Conservation (phyloP, 64 coral and sea anemone genomes). For the Stylophora pistillata region DNA sequence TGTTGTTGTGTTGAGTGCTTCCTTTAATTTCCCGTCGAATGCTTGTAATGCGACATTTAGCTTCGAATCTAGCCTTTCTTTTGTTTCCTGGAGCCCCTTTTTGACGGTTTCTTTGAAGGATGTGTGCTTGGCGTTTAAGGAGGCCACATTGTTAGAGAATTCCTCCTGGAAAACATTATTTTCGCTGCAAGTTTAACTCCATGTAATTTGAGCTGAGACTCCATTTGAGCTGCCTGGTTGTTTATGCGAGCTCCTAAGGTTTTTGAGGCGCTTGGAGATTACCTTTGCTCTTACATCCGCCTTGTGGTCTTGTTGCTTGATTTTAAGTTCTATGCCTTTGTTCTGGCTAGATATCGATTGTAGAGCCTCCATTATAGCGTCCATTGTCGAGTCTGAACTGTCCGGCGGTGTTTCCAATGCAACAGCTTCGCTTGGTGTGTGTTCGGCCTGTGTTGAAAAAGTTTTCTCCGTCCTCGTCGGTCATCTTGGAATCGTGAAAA, state of each 20-base stretch:
- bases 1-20: too few species aligned
- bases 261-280: background rate
- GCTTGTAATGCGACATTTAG: background rate
- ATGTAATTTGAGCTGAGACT: conserved; percentile 14
- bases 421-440: background rate
- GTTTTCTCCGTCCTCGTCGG: background rate
- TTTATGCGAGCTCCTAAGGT: background rate
- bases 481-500: background rate
- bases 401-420: background rate
- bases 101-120: conserved; percentile 2
- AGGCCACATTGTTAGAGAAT: conserved; percentile 1
- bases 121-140: background rate
- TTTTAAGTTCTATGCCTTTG: background rate
- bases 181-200: conserved; percentile 3
- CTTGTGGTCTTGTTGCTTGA: background rate
- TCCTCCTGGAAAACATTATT: conserved; percentile 26
- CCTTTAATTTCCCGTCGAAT: background rate
- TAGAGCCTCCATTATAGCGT: background rate
- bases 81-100: background rate
- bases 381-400: background rate
- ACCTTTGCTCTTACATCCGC: background rate
- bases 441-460: conserved; percentile 19
- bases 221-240: conserved; percentile 5
- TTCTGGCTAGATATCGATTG: background rate
- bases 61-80: conserved; percentile 2